Percentiles rank a stretch among this genome's conserved stretches.
These are phyloP conservation scores for Drosophila nr. perissopoda DNA, from an alignment of 2,888 invertebrate species.

Conservation along the genomic window DNA sequence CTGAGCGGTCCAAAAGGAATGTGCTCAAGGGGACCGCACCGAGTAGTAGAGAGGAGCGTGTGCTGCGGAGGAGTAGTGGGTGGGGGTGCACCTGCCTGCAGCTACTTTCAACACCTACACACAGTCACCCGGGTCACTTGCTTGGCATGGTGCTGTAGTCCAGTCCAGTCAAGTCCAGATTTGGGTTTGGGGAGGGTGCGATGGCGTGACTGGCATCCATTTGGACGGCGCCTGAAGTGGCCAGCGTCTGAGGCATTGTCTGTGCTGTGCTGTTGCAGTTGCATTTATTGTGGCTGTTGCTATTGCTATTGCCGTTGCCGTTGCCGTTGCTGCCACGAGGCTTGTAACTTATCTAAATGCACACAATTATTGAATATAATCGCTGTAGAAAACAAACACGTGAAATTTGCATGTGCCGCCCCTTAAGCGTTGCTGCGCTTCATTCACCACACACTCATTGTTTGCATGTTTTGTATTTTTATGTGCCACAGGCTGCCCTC, in stretches of 20 bases:
- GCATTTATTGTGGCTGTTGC: constrained; percentile 1
- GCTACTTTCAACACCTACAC: constrained; percentile 75
- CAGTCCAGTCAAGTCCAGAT: neutral
- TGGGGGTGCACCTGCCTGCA: constrained; percentile 55
- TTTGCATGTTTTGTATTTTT: neutral
- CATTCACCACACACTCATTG: neutral
- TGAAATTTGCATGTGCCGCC: constrained; percentile 68
- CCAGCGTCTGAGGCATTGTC: constrained; percentile 46
- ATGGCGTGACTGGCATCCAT: constrained; percentile 75
- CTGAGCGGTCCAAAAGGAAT: neutral
- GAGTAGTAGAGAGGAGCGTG: neutral
- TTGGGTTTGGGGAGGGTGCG: constrained; percentile 48
- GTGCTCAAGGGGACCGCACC: neutral
- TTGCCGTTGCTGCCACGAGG: constrained; percentile 46
- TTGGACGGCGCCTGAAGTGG: constrained; percentile 64
- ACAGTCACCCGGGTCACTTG: constrained; percentile 28
- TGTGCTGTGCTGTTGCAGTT: constrained; percentile 20
- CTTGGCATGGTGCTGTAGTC: constrained; percentile 12
- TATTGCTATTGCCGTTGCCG: neutral
- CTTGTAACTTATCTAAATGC: constrained; percentile 80
- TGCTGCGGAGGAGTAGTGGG: neutral
- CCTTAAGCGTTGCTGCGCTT: constrained; percentile 65
- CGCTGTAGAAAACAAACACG: constrained; percentile 61
- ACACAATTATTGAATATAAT: constrained; percentile 82
- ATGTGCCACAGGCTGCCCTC: neutral